These are phyloP conservation scores for Echiichthys vipera DNA, from an alignment of 2,797 vertebrate species.

Conservation along the genomic window DNA sequence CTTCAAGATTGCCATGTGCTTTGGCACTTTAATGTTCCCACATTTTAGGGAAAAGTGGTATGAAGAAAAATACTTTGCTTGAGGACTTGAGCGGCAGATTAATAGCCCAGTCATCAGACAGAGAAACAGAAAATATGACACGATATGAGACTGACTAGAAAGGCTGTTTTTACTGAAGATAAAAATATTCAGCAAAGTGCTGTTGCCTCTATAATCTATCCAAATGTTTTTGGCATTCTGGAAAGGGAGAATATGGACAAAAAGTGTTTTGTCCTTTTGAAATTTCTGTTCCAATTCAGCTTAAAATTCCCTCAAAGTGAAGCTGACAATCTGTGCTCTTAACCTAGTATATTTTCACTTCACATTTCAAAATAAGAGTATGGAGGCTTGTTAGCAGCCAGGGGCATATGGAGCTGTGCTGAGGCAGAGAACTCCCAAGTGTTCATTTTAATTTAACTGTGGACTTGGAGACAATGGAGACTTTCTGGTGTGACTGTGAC, in stretches of 20 bases:
- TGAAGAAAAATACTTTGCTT: neutral
- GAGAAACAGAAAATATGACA: neutral
- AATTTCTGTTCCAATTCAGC: constrained; percentile 27
- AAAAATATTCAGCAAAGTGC: neutral
- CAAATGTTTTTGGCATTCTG: constrained; percentile 25
- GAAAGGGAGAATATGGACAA: constrained; percentile 15
- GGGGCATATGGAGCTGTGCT: constrained; percentile 9
- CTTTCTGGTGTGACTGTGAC: constrained; percentile 2
- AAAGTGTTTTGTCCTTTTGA: neutral
- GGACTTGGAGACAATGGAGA: constrained; percentile 10
- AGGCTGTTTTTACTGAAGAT: constrained; percentile 1
- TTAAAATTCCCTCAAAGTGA: constrained; percentile 26
- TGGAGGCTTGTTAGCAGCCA: constrained; percentile 20
- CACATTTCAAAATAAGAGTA: neutral
- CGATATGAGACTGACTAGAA: neutral
- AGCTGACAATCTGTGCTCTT: constrained; percentile 21
- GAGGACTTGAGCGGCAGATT: constrained; percentile 2
- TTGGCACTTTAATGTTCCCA: neutral
- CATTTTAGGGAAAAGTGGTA: neutral
- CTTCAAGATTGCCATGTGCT: constrained; percentile 7
- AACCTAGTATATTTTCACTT: constrained; percentile 24
- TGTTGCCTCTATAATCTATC: constrained; percentile 17
- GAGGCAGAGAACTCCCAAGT: neutral
- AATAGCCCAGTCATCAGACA: neutral
- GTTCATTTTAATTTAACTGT: constrained; percentile 32